A percentile compares a stretch with the other conserved stretches of the same genome.
Conservation (phyloP, 2,113 vertebrate species). For the Brachypodius melanocephalos region DNA sequence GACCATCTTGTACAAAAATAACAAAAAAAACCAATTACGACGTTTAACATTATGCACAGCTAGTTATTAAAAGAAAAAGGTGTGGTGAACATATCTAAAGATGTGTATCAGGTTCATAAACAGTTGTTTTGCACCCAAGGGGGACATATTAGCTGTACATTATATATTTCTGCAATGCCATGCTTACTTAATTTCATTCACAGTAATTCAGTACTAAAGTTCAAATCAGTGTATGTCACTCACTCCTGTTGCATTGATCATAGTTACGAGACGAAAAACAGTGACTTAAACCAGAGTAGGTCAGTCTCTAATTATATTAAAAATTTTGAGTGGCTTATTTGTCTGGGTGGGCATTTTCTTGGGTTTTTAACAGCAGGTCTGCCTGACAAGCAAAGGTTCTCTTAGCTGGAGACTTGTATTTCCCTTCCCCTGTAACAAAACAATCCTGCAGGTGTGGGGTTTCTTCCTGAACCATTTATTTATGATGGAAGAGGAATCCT, state of each 20-base stretch:
- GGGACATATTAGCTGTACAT: slow-evolving; percentile 66
- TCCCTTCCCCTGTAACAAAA: background rate
- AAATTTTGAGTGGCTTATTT: background rate
- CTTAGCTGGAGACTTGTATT: background rate
- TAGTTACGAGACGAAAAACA: slow-evolving; percentile 24
- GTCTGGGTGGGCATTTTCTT: background rate
- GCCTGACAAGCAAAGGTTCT: background rate
- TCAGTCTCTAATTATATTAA: background rate
- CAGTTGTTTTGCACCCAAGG: slow-evolving; percentile 53
- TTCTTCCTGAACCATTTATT: background rate
- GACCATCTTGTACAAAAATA: slow-evolving; percentile 68
- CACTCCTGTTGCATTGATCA: slow-evolving; percentile 27
- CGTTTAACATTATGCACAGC: slow-evolving; percentile 66
- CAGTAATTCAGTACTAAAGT: slow-evolving; percentile 44
- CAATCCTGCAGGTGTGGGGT: background rate
- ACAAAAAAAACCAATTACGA: background rate
- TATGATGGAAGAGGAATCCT: background rate
- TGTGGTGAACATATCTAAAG: slow-evolving; percentile 35
- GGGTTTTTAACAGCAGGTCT: background rate
- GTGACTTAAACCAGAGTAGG: slow-evolving; percentile 23
- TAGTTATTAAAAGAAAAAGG: slow-evolving; percentile 56
- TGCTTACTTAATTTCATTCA: slow-evolving; percentile 66
- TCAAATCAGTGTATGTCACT: slow-evolving; percentile 34
- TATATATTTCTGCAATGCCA: slow-evolving; percentile 64
- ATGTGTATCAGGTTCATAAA: slow-evolving; percentile 52